These are phyloP conservation scores for Agonopterix arenella DNA, from an alignment of 2,888 invertebrate genomes.

Conservation along the genomic window DNA sequence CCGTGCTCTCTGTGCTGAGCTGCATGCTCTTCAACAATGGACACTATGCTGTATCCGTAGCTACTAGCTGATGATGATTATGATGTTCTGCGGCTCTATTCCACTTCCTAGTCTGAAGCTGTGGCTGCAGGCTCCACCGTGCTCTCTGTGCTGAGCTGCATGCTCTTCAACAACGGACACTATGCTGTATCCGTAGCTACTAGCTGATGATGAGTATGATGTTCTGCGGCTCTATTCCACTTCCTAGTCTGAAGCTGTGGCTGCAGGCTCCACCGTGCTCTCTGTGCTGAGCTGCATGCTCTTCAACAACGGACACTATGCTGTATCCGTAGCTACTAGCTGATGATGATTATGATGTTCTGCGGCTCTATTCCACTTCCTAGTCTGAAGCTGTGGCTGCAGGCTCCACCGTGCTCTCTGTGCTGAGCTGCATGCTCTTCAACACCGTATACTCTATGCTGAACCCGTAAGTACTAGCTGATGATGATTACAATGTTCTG, in stretches of 20 bases:
- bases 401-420: constrained; percentile 60
- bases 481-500: constrained; percentile 57
- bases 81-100: constrained; percentile 79
- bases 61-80: constrained; percentile 31
- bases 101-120: constrained; percentile 73
- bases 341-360: constrained; percentile 45
- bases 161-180: constrained; percentile 75
- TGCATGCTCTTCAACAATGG: constrained; percentile 73
- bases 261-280: constrained; percentile 74
- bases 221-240: constrained; percentile 79
- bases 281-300: constrained; percentile 68
- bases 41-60: constrained; percentile 78
- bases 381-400: constrained; percentile 74
- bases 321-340: constrained; percentile 74
- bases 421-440: constrained; percentile 72
- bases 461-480: constrained; percentile 71
- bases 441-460: constrained; percentile 77
- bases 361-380: constrained; percentile 78
- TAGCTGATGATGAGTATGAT: constrained; percentile 23
- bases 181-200: constrained; percentile 75
- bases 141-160: constrained; percentile 67
- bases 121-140: constrained; percentile 72
- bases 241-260: constrained; percentile 77
- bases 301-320: constrained; percentile 73
- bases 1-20: constrained; percentile 48